Conservation (phyloP, 2,113 vertebrate genomes). For the Ceratotherium simum region DNA sequence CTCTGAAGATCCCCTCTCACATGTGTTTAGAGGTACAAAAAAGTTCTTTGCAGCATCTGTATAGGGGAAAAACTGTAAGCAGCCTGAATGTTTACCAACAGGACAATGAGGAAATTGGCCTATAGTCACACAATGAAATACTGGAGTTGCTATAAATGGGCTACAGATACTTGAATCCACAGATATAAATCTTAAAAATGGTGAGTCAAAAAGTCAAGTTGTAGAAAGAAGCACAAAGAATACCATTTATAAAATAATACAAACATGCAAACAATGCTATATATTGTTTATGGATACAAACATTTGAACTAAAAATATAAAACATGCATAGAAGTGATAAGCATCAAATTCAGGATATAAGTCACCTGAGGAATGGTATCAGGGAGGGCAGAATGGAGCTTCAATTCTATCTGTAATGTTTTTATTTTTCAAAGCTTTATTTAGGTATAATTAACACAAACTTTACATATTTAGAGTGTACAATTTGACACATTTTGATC, state of each 20-base stretch:
- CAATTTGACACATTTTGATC: neutral
- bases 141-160: neutral
- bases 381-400: neutral
- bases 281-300: neutral
- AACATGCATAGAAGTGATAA: neutral
- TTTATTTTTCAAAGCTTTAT: neutral
- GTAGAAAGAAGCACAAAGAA: neutral
- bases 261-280: neutral
- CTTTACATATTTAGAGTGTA: neutral
- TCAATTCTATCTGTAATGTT: neutral
- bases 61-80: neutral
- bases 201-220: neutral
- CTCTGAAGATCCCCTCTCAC: neutral
- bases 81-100: neutral
- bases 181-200: neutral
- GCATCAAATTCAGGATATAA: slow-evolving; percentile 16
- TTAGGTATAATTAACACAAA: neutral
- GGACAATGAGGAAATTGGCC: neutral
- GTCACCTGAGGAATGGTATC: neutral
- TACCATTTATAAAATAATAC: neutral
- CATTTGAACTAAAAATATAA: neutral
- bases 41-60: neutral
- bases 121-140: neutral
- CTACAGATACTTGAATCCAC: neutral
- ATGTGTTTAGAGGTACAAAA: neutral